Evolutionary conservation across 2,113 vertebrate genomes (phyloP), one percentile per base, ranked within the genome.

Genomic region (Asarcornis scutulata): DNA sequence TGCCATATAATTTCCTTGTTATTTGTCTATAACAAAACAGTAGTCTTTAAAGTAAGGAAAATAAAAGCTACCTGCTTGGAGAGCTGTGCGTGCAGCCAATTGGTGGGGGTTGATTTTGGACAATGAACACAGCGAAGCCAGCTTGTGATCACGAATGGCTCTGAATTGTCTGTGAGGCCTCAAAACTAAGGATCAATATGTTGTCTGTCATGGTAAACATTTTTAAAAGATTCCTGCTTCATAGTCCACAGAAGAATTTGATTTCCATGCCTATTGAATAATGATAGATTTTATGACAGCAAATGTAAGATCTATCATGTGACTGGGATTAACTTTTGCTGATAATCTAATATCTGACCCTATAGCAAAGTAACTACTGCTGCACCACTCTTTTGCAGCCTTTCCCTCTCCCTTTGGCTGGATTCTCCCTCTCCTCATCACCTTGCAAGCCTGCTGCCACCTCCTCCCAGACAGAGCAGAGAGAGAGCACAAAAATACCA

Each of bases 201-300:
- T 77, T 94, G 62, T 91, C 89, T 96, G 87, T 91, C 52, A 8
- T 92, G 83, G 71, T 95, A 89, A 97, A 94, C 85, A 91, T 79
- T 77, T 93, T 95, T 86, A 11, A 91, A 89, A 94, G 73, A 93
- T 86, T 82, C 66, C 77, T 87, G 60, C 78, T 91, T 95, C 89
- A 74, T 67, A 93, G 86, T 88, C 79, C 83, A 84, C 56, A 92
- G 72, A 96, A 96, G 44, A 88, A 96, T 89, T 95, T 97, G 12
- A 97, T 88, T 97, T 97, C 85, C 56, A 62, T 69, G 91, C 79
- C 84, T 94, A 93, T 92, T 97, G 89, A 97, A 97, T 96, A 97
- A 97, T 83, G 63, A 97, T 94, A 64, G 93, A 96, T 97, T 98
- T 96, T 94, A 91, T 96, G 94, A 96, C 91, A 97, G 91, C 22